These are phyloP conservation scores for Wiebesia pumilae DNA, from an alignment of 1,140 invertebrate genomes.

Conservation along the genomic window DNA sequence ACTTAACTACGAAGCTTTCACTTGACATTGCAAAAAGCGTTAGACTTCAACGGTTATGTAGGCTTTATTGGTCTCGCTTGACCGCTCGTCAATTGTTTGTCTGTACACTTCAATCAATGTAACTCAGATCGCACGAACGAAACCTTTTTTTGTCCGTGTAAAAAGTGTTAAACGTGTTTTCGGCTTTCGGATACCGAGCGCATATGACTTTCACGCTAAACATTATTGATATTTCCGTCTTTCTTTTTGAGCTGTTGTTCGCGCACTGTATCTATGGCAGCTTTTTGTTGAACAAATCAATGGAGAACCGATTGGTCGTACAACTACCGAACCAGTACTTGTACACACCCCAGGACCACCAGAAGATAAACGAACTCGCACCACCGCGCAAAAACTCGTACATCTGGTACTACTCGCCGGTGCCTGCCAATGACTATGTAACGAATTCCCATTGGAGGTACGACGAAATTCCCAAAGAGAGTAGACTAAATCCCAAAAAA, in stretches of 20 bases:
- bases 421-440: background rate
- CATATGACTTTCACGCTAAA: background rate
- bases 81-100: background rate
- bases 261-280: background rate
- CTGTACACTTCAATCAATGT: conserved; percentile 15
- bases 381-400: background rate
- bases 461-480: background rate
- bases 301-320: background rate
- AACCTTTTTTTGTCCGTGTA: background rate
- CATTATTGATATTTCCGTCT: background rate
- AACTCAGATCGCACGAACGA: background rate
- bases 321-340: background rate
- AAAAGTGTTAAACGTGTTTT: background rate
- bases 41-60: conserved; percentile 45
- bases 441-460: background rate
- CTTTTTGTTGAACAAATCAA: background rate
- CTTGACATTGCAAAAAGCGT: conserved; percentile 45
- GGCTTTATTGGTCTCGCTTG: conserved; percentile 38
- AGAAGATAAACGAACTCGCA: background rate
- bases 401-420: background rate
- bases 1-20: conserved; percentile 29
- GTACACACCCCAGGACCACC: background rate
- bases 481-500: background rate
- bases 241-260: conserved; percentile 20
- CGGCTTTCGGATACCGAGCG: background rate